Evolutionary conservation across 2,113 vertebrate genomes (phyloP).

Genomic region (Odocoileus virginianus): DNA sequence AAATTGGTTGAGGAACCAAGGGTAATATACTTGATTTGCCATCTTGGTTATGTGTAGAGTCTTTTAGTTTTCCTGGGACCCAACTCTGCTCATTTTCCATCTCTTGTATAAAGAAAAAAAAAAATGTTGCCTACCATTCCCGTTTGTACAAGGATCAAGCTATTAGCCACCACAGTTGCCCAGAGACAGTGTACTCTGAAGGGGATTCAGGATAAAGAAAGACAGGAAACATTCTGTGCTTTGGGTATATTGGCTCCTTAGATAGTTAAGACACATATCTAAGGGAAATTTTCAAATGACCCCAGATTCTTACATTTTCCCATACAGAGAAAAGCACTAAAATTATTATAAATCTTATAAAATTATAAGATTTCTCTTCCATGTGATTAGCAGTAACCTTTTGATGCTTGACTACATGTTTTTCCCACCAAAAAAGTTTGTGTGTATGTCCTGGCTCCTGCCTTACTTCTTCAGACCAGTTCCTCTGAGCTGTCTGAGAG

Average conservation of each 20-base stretch:
- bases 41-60: neutral
- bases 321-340: neutral
- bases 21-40: neutral
- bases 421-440: neutral
- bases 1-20: neutral
- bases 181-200: neutral
- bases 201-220: neutral
- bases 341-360: neutral
- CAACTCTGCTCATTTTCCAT: neutral
- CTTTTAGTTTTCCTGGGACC: neutral
- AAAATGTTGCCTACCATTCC: neutral
- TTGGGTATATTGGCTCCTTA: neutral
- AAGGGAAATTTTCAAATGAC: neutral
- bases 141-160: neutral
- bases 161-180: neutral
- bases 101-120: neutral
- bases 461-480: neutral
- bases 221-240: neutral
- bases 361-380: neutral
- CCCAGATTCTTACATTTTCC: neutral
- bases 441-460: neutral
- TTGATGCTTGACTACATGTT: neutral
- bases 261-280: neutral
- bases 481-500: neutral
- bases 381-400: neutral